Percentiles rank a stretch among this genome's conserved stretches.
Conservation (phyloP, 1,140 invertebrate species). For the Drosophila micromelanica region DNA sequence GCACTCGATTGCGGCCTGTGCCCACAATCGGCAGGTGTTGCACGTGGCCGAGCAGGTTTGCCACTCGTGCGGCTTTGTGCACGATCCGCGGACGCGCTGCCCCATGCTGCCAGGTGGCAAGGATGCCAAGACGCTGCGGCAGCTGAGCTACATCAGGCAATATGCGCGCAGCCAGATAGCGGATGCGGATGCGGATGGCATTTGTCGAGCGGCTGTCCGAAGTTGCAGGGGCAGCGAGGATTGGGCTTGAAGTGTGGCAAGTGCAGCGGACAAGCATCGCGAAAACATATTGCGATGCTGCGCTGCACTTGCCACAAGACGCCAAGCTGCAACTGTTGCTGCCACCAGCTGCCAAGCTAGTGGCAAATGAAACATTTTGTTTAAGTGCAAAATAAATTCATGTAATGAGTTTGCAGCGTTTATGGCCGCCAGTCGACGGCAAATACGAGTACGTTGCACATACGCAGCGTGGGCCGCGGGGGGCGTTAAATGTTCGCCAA, state of each 20-base stretch:
- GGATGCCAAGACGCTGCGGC: background rate
- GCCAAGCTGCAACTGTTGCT: background rate
- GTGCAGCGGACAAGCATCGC: background rate
- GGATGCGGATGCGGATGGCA: no score
- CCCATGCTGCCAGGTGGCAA: background rate
- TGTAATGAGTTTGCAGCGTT: constrained; percentile 78
- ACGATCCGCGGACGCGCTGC: constrained; percentile 12
- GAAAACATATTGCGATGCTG: background rate
- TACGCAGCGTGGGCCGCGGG: constrained; percentile 24
- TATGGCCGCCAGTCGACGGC: constrained; percentile 11
- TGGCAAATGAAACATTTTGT: constrained; percentile 79
- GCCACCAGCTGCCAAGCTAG: background rate
- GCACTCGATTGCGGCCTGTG: constrained; percentile 45
- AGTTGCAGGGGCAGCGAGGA: background rate
- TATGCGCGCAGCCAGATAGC: background rate
- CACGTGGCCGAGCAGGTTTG: constrained; percentile 32
- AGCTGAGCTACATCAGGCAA: constrained; percentile 22
- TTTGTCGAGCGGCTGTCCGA: background rate
- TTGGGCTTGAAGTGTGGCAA: constrained; percentile 8
- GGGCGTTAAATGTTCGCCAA: constrained; percentile 75
- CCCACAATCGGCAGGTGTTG: constrained; percentile 24
- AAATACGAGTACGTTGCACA: constrained; percentile 25
- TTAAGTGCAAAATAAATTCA: constrained; percentile 82
- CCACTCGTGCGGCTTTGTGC: constrained; percentile 40
- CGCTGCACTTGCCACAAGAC: background rate